Conservation (phyloP, 2,888 invertebrate species). For the Acleris cristana region DNA sequence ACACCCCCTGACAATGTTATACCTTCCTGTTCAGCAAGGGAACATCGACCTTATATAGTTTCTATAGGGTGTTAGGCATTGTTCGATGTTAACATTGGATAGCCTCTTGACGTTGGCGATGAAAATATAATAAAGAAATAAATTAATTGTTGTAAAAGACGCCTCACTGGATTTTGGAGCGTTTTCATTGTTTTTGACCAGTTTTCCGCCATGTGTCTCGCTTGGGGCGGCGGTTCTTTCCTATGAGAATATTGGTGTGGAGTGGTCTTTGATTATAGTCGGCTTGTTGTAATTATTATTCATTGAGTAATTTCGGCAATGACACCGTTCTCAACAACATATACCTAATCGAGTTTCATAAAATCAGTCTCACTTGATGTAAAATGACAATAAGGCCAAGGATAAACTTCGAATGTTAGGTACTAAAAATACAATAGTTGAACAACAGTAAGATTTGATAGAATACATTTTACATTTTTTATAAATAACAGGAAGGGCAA, state of each 20-base stretch:
- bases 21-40: not conserved
- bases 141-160: conserved; percentile 65
- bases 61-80: conserved; percentile 34
- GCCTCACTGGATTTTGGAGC: conserved; percentile 69
- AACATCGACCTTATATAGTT: conserved; percentile 45
- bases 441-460: too few relatives aligned
- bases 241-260: conserved; percentile 72
- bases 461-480: too few relatives aligned
- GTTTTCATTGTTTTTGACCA: conserved; percentile 64
- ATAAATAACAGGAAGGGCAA: too few relatives aligned
- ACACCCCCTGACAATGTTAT: conserved; percentile 54
- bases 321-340: too few relatives aligned
- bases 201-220: conserved; percentile 55
- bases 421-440: too few relatives aligned
- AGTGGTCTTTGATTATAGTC: conserved; percentile 42
- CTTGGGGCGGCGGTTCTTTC: conserved; percentile 57
- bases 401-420: too few relatives aligned
- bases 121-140: conserved; percentile 73
- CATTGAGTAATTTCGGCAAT: not conserved
- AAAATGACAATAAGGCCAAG: too few relatives aligned
- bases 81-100: conserved; percentile 39
- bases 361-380: too few relatives aligned
- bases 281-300: conserved; percentile 18
- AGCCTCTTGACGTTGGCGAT: conserved; percentile 72
- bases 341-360: too few relatives aligned